phyloP scores from a whole-genome alignment of 1,140 invertebrate species.

The Caenorhabditis inopinata region DNA sequence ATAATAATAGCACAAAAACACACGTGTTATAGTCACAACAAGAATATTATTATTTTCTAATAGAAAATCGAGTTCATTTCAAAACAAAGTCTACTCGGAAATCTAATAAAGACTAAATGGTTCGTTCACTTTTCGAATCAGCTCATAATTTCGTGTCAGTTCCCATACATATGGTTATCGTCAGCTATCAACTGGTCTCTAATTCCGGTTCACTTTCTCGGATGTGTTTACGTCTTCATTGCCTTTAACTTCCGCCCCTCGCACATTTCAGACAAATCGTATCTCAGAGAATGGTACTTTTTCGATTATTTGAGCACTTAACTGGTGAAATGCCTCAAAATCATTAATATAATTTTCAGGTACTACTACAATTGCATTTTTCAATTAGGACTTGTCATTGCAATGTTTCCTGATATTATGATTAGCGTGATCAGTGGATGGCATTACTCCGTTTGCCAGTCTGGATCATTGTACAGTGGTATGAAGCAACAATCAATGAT shows the following conservation, averaged over 20 bases:
- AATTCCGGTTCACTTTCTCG: not conserved
- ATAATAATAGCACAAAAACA: too few species aligned
- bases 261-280: not conserved
- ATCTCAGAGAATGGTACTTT: not conserved
- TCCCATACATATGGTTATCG: not conserved
- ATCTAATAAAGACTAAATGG: not conserved
- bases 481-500: not conserved
- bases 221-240: not conserved
- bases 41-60: too few species aligned
- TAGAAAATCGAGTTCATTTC: too few species aligned
- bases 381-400: not conserved
- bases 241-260: not conserved
- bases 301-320: too few species aligned
- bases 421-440: not conserved
- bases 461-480: not conserved
- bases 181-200: not conserved
- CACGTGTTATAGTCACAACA: too few species aligned
- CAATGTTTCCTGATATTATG: not conserved
- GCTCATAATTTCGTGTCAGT: not conserved
- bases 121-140: not conserved
- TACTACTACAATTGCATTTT: not conserved
- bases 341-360: not conserved
- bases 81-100: not conserved
- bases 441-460: not conserved
- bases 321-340: too few species aligned